Percentiles rank a stretch among this genome's conserved stretches.
phyloP scores from a whole-genome alignment of 2,888 invertebrate species.

The Cremastinae sp. region DNA sequence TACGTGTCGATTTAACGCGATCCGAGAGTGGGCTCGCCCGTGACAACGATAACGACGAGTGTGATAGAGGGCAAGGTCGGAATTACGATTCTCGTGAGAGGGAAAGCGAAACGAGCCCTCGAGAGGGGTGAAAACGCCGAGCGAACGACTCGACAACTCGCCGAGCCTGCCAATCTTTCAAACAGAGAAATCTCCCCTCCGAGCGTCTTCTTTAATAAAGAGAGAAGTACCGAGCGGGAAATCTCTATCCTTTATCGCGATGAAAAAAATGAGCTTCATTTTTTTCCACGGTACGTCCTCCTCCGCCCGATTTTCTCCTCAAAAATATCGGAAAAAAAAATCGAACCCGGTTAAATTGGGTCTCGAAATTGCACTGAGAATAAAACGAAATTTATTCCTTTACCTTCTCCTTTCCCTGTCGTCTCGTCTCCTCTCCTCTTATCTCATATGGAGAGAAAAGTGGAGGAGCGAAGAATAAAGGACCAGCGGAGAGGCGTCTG shows the following conservation, averaged over 20 bases:
- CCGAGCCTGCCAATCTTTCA: neutral
- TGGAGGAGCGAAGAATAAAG: slow-evolving; percentile 19
- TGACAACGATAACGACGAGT: neutral
- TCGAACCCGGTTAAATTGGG: slow-evolving; percentile 38
- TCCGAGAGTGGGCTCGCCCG: neutral
- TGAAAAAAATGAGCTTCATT: slow-evolving; percentile 3
- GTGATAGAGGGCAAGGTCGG: slow-evolving; percentile 18
- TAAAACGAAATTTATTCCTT: too few relatives aligned
- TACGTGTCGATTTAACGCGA: too few relatives aligned
- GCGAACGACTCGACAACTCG: slow-evolving; percentile 26
- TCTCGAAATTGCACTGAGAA: too few relatives aligned
- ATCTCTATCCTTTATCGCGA: too few relatives aligned
- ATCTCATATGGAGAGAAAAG: slow-evolving; percentile 34
- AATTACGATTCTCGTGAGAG: slow-evolving; percentile 17
- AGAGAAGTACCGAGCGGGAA: slow-evolving; percentile 4
- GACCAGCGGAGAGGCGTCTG: slow-evolving; percentile 37
- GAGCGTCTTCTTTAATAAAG: slow-evolving; percentile 3
- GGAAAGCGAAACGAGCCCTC: neutral
- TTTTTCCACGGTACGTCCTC: slow-evolving; percentile 16
- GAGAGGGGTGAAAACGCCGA: neutral
- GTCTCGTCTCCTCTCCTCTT: slow-evolving; percentile 25
- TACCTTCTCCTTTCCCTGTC: too few relatives aligned
- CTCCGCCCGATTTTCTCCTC: slow-evolving; percentile 6
- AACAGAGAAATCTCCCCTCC: slow-evolving; percentile 6
- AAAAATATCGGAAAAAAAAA: neutral